Conservation (phyloP, 1,140 invertebrate genomes). For the Drosophila hydei region DNA sequence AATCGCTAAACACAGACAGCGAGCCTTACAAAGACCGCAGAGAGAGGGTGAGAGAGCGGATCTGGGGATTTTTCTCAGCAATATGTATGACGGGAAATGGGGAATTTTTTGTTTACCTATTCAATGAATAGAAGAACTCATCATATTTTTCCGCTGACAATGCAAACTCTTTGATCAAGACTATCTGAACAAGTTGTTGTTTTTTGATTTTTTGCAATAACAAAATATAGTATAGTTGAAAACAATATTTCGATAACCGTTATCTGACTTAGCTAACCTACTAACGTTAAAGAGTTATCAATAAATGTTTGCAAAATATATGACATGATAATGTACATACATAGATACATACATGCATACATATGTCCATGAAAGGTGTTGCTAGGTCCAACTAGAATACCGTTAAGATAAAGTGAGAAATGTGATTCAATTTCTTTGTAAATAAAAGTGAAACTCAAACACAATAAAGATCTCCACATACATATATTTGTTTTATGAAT, state of each 20-base stretch:
- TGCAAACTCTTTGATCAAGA: constrained; percentile 5
- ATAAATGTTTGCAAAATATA: constrained; percentile 3
- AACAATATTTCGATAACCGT: constrained; percentile 33
- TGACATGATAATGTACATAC: not conserved
- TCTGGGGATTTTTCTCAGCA: not conserved
- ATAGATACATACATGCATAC: not conserved
- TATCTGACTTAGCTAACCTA: constrained; percentile 24
- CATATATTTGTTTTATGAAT: constrained; percentile 62
- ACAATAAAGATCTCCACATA: not conserved
- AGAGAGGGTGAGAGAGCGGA: constrained; percentile 1
- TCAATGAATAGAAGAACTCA: constrained; percentile 5
- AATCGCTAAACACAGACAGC: too few species aligned
- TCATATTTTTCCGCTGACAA: constrained; percentile 21
- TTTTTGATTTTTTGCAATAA: not conserved
- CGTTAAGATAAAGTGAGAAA: constrained; percentile 7
- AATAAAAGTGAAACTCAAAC: constrained; percentile 67
- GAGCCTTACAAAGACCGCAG: too few species aligned
- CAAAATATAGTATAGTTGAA: not conserved
- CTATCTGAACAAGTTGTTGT: constrained; percentile 25
- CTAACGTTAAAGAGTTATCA: constrained; percentile 20
- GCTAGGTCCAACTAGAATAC: not conserved
- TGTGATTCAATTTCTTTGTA: constrained; percentile 54
- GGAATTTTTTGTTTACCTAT: constrained; percentile 12
- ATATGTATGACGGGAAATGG: constrained; percentile 5
- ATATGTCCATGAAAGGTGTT: not conserved